These are phyloP conservation scores for Diarsia rubi DNA, from an alignment of 2,888 invertebrate species.

Conservation along the genomic window DNA sequence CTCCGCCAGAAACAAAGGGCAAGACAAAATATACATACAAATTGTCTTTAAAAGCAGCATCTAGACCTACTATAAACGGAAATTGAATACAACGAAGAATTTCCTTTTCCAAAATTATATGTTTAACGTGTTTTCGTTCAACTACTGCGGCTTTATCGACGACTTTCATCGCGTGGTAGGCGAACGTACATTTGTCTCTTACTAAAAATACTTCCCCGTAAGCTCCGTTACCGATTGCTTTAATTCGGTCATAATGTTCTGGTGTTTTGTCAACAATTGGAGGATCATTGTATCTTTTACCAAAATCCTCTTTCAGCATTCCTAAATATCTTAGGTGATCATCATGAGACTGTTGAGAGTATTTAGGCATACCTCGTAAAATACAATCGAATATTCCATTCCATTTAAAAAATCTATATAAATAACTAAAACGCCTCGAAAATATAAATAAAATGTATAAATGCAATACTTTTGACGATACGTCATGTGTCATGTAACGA, in stretches of 20 bases:
- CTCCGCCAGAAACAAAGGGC: slow-evolving; percentile 96
- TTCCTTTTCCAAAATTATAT: slow-evolving; percentile 96
- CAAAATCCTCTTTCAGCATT: slow-evolving; percentile 82
- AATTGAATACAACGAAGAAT: slow-evolving; percentile 95
- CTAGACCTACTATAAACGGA: slow-evolving; percentile 96
- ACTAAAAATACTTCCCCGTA: slow-evolving; percentile 96
- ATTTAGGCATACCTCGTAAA: slow-evolving; percentile 80
- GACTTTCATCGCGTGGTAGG: slow-evolving; percentile 97
- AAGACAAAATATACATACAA: slow-evolving; percentile 95
- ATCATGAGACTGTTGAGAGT: slow-evolving; percentile 78
- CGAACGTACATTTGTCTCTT: slow-evolving; percentile 91
- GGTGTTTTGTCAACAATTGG: slow-evolving; percentile 63
- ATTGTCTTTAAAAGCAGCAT: slow-evolving; percentile 96
- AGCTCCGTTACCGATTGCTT: slow-evolving; percentile 96
- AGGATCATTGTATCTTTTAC: slow-evolving; percentile 71
- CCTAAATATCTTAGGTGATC: slow-evolving; percentile 82
- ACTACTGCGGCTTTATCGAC: slow-evolving; percentile 96
- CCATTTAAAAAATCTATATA: slow-evolving; percentile 73
- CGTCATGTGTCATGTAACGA: slow-evolving; percentile 46
- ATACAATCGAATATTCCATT: slow-evolving; percentile 70
- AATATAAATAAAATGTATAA: slow-evolving; percentile 70
- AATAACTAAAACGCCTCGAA: slow-evolving; percentile 65
- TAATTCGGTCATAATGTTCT: slow-evolving; percentile 93
- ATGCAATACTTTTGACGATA: slow-evolving; percentile 35
- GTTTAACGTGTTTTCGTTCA: slow-evolving; percentile 96